Conservation (phyloP, 2,797 vertebrate genomes). For the Alauda arvensis region DNA sequence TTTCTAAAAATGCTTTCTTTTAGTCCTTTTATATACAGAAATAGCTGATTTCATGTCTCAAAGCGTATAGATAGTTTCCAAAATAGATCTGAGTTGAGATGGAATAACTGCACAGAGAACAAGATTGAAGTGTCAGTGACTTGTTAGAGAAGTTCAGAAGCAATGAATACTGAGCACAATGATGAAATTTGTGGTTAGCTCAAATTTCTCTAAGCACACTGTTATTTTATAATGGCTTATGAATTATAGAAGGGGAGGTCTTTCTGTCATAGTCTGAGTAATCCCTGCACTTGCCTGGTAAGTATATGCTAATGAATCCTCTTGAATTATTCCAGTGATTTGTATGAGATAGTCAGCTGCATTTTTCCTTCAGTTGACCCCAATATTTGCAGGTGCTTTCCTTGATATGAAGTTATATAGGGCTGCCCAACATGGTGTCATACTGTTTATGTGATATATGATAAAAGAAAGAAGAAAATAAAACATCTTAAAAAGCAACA, state of each 20-base stretch:
- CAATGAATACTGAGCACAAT: neutral
- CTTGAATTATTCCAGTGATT: neutral
- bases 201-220: neutral
- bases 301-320: neutral
- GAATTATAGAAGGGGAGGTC: neutral
- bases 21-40: neutral
- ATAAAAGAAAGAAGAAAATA: neutral
- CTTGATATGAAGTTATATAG: neutral
- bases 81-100: neutral
- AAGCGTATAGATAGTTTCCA: neutral
- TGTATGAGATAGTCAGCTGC: neutral
- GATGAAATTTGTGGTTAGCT: neutral
- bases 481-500: neutral
- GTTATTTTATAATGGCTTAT: neutral
- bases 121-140: neutral
- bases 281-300: neutral
- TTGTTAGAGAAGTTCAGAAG: neutral
- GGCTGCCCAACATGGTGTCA: neutral
- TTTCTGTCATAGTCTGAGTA: neutral
- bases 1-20: constrained; percentile 30
- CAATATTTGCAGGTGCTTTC: neutral
- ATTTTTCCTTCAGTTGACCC: neutral
- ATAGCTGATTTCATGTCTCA: neutral
- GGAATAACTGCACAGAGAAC: neutral
- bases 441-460: neutral